Base-by-base conservation (phyloP, 2,113 vertebrate species). In the Thalassoma bifasciatum region DNA sequence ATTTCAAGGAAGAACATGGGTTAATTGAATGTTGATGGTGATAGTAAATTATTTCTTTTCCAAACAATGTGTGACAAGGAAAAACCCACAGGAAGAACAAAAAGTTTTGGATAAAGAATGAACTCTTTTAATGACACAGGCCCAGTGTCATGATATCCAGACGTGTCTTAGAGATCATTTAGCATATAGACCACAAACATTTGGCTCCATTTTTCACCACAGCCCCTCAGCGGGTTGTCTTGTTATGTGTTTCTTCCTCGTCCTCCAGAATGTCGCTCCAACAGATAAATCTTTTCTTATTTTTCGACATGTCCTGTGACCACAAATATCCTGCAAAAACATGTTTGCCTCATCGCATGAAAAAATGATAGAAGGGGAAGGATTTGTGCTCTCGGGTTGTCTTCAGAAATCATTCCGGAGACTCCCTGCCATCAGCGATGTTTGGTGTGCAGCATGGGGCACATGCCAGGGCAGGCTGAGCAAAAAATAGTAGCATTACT, bases 401-500 rank as follows among this genome's bases (percentile, higher is more conserved):
- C 72, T 87, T 77, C 83, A 72, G 54, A 83, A 83, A 84, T 86
- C 61, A 75, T 56, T 12, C 51, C 34, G 47, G 47, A 64, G 72
- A 24, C 78, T 75, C 70, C 75, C 67, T 62, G 79, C 69, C 79
- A 79, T 84, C 81, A 85, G 83, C 23, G 2, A 34, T 66, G 66
- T 85, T 84, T 77, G 66, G 13, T 70, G 63, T 79, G 66, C 49
- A 38, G 74, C 73, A 34, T 24, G 3, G 72, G 72, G 71, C 69
- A 37, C 46, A 50, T 72, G 79, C 49, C 58, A 16, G 71, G 77
- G 53, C 81, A 71, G 59, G 30, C 77, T 56, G 58, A 51, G 61
- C 82, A 74, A 72, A 89, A n/a, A 86, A 86, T 78, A 81, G 81
- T 24, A 75, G 60, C 46, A 78, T 66, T 83, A 85, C 77, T 59